Evolutionary conservation across 2,113 vertebrate genomes (phyloP), one percentile per base, ranked within the genome.

Genomic region (Phrynosoma blainvillii): DNA sequence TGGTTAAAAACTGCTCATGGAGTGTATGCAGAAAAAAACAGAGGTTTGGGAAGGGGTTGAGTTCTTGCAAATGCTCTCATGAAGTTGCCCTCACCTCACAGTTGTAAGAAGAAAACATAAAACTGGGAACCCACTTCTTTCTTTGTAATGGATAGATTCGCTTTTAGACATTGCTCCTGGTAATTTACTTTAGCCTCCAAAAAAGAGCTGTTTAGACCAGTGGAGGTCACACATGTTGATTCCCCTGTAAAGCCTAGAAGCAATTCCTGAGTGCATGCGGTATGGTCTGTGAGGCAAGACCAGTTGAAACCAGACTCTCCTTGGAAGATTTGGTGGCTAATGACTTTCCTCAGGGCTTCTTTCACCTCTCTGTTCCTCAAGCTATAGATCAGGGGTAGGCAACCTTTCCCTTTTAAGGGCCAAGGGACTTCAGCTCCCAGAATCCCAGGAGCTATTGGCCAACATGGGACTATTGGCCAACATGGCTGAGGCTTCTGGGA

Each of bases 311-410:
- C 25, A 82, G 36, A 74, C 74, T 81, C 6, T 68, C 70, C 62
- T 62, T 74, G 75, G 12, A 79, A 52, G 12, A 27, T 54, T 6
- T 36, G 83, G 65, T 74, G 88, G 62, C 42, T 62, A 5, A 94
- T 54, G 4, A 91, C 68, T 85, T 85, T 93, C 8, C 54, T 56
- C 2, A 94, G 18, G 30, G 92, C 82, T 11, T 11, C 79, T 68
- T 94, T 90, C 76, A 95, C 92, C 52, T 95, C 93, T 12, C 79
- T 89, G 65, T 94, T 96, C 36, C 94, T 95, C 82, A 95, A 79
- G 5, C 91, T 94, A 13, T 95, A n/a, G n/a, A n/a, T n/a, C n/a
- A n/a, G n/a, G n/a, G n/a, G n/a, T n/a, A n/a, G n/a, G n/a, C n/a
- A n/a, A n/a, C n/a, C n/a, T n/a, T n/a, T n/a, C n/a, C n/a, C n/a